A percentile compares a stretch with the other conserved stretches of the same genome.
phyloP scores from a whole-genome alignment of 53 echinoderm and acorn worm genomes.

The Stichopus horrens region DNA sequence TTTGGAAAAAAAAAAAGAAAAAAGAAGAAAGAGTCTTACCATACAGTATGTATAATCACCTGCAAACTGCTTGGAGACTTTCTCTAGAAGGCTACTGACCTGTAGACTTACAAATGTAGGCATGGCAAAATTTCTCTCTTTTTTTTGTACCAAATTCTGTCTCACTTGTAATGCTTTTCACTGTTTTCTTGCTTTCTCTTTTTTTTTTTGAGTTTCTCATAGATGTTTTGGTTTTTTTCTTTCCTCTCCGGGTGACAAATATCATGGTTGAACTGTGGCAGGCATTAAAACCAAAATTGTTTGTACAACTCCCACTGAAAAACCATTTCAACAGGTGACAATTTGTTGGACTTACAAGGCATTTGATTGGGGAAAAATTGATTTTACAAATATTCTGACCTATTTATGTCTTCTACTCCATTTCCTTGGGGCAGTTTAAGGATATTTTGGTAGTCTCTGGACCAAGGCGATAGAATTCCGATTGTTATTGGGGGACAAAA shows the following conservation, averaged over 20 bases:
- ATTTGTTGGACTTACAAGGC: constrained; percentile 31
- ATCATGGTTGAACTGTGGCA: not conserved
- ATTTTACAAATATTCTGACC: constrained; percentile 38
- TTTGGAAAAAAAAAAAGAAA: not conserved
- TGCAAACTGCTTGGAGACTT: not conserved
- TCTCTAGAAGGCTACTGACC: not conserved
- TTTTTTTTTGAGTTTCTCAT: not conserved
- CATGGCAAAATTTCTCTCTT: not conserved
- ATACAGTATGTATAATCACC: not conserved
- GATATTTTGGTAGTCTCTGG: not conserved
- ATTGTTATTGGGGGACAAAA: not conserved
- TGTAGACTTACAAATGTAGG: not conserved
- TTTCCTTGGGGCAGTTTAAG: constrained; percentile 22
- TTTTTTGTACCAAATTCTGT: not conserved
- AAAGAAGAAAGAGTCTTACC: not conserved
- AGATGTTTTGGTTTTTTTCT: not conserved
- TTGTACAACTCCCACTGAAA: constrained; percentile 19
- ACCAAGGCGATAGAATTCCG: not conserved
- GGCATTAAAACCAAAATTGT: constrained; percentile 28
- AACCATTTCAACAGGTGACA: constrained; percentile 28
- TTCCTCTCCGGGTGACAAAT: constrained; percentile 15
- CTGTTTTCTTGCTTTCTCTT: not conserved
- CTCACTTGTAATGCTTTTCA: not conserved
- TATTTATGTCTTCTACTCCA: constrained; percentile 31
- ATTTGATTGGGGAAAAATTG: constrained; percentile 33